A percentile compares a stretch with the other conserved stretches of the same genome.
phyloP scores from a whole-genome alignment of 2,797 vertebrate species.

The Hydrophis major region DNA sequence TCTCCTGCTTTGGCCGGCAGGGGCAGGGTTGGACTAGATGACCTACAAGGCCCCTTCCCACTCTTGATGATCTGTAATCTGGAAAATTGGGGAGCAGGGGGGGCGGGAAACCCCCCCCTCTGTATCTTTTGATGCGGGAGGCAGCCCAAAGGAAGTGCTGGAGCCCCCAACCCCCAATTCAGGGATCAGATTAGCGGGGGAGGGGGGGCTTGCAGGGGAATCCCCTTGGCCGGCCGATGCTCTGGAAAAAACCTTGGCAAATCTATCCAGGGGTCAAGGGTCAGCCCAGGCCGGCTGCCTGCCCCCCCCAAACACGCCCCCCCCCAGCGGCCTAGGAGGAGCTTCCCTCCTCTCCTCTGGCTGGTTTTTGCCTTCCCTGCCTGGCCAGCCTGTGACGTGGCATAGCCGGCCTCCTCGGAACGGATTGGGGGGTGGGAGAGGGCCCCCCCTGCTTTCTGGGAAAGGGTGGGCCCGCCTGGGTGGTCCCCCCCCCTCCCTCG shows the following conservation, averaged over 20 bases:
- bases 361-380: neutral
- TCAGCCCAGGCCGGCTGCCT: neutral
- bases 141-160: neutral
- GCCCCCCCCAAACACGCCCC: too few relatives aligned
- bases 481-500: neutral
- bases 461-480: neutral
- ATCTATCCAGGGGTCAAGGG: too few relatives aligned
- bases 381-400: neutral
- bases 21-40: too few relatives aligned
- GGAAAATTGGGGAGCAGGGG: too few relatives aligned
- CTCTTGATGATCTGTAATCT: too few relatives aligned
- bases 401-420: too few relatives aligned
- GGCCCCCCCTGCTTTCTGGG: neutral
- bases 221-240: neutral
- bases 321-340: neutral
- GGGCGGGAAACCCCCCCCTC: neutral
- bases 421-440: too few relatives aligned
- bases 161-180: neutral
- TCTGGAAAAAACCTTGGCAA: neutral
- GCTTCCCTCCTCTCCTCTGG: too few relatives aligned
- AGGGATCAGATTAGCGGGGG: neutral
- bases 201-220: neutral
- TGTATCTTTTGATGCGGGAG: neutral
- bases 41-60: too few relatives aligned
- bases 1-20: too few relatives aligned